Base-by-base conservation (phyloP, 1,140 invertebrate genomes). In the Papilio dardanus region DNA sequence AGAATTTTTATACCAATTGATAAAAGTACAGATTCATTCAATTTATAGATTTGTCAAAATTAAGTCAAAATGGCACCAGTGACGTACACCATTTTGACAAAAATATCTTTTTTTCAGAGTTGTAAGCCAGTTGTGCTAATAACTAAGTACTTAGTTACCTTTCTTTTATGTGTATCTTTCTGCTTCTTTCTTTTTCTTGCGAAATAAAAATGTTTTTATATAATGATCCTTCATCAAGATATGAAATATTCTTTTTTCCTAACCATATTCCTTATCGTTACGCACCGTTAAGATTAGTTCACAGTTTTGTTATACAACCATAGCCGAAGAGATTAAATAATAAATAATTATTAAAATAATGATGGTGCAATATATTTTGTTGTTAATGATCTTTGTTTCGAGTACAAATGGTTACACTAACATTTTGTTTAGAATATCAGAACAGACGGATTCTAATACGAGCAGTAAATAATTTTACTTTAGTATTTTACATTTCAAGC, bases 341-440 rank as follows among this genome's bases (percentile, higher is more conserved):
- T 4, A 2, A 1, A 8, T 37, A n/a, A 4, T 33, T 33, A 35
- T 19, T 28, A 24, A 4, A 40, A 2, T 24, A 68, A 68, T 46
- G 10, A 68, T 68, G 66, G 37, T 68, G 12, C n/a, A 19, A 35
- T 12, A 68, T 37, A 33, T 66, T 66, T 68, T 19, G 16, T 68
- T 68, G 31, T 40, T 68, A 37, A 37, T 68, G 37, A 37, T 4
- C 1, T 68, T 33, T 21, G 33, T 68, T 40, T 35, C 31, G 16
- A 35, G 33, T 50, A 71, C 37, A 42, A 54, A 69, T n/a, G 76
- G 33, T n/a, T 77, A 77, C 33, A 74, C 65, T 12, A 77, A 77
- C 54, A 21, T 68, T 30, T 66, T 65, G 28, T 77, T 74, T 28
- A 77, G 71, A 28, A 77, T 77, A 46, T 68, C 76, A 24, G 66